phyloP scores from a whole-genome alignment of 2,888 invertebrate genomes.

The Pristionchus exspectatus region DNA sequence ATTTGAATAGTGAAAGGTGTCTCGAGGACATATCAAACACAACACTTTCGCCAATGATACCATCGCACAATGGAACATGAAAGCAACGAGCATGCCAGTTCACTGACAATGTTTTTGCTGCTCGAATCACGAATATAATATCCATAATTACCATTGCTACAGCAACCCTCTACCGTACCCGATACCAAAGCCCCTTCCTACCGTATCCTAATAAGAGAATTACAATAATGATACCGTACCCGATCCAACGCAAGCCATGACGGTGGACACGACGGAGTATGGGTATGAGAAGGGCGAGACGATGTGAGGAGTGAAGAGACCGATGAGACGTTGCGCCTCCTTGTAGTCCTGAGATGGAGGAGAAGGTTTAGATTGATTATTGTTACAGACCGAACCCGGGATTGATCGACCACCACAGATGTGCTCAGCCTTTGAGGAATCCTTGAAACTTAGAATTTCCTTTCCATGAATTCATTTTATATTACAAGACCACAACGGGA shows the following conservation, averaged over 20 bases:
- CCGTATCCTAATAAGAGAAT: too few relatives aligned
- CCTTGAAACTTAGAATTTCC: not conserved
- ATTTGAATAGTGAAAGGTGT: not conserved
- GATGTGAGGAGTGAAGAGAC: conserved; percentile 84
- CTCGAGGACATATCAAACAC: not conserved
- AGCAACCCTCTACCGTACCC: not conserved
- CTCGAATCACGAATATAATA: too few relatives aligned
- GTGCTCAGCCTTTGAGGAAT: not conserved
- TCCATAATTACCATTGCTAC: not conserved
- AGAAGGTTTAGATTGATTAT: not conserved
- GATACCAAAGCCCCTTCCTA: not conserved
- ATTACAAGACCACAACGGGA: too few relatives aligned
- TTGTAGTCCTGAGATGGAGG: conserved; percentile 54
- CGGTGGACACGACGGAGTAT: conserved; percentile 91
- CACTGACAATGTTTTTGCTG: not conserved
- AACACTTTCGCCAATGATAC: not conserved
- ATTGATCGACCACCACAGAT: too few relatives aligned
- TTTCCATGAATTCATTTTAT: too few relatives aligned
- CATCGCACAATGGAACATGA: not conserved
- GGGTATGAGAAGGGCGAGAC: conserved; percentile 93
- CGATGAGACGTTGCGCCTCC: conserved; percentile 63
- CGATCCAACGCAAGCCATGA: conserved; percentile 90
- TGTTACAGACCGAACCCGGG: too few relatives aligned
- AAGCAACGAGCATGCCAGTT: not conserved
- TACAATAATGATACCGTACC: conserved; percentile 79